Evolutionary conservation across 2,113 vertebrate genomes (phyloP).

Genomic region (Lethenteron reissneri): DNA sequence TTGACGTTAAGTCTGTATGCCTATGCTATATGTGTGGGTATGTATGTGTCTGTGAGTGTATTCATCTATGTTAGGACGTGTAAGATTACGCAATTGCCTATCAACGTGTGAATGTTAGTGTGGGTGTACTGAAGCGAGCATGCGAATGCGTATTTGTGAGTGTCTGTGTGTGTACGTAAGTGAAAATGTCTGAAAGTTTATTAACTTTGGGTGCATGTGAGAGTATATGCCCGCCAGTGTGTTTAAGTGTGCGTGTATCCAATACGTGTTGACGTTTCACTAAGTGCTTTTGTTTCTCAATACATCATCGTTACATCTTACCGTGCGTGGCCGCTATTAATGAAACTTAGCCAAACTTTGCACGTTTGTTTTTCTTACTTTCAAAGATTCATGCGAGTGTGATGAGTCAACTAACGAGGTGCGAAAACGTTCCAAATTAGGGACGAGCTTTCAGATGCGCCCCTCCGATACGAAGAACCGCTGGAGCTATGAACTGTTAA

Average conservation of each 20-base stretch:
- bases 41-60: constrained; percentile 7
- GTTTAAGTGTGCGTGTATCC: background rate
- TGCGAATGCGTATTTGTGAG: background rate
- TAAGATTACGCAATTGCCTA: background rate
- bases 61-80: constrained; percentile 1
- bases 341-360: background rate
- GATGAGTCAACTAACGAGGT: too few relatives aligned
- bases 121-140: background rate
- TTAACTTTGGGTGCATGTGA: background rate
- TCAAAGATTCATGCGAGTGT: background rate
- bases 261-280: too few relatives aligned
- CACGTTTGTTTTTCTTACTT: background rate
- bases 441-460: too few relatives aligned
- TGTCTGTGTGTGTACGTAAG: background rate
- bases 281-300: background rate
- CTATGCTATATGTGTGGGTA: constrained; percentile 1
- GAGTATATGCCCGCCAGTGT: background rate
- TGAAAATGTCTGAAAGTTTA: background rate
- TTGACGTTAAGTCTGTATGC: background rate
- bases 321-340: background rate
- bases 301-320: background rate
- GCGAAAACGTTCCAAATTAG: too few relatives aligned
- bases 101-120: background rate
- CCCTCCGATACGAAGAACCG: too few relatives aligned
- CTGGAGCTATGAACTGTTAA: too few relatives aligned